phyloP scores from a whole-genome alignment of 2,797 vertebrate species.

The Enteromius argenteus region DNA sequence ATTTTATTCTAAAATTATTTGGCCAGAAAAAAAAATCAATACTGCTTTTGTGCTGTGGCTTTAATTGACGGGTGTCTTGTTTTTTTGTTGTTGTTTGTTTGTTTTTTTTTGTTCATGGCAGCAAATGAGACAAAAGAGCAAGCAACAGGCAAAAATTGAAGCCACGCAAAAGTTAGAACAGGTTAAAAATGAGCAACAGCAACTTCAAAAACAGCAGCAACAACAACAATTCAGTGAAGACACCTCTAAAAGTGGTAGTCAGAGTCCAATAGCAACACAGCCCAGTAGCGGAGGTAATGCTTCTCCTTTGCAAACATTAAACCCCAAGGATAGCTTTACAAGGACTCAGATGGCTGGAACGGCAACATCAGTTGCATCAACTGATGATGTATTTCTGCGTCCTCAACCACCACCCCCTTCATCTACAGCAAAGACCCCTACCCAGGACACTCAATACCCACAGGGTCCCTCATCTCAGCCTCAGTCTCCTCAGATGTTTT shows the following conservation, averaged over 20 bases:
- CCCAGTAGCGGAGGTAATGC: constrained; percentile 72
- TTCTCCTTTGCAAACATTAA: constrained; percentile 83
- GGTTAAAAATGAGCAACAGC: constrained; percentile 94
- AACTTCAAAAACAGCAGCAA: constrained; percentile 78
- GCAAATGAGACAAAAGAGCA: constrained; percentile 97
- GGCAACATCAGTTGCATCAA: constrained; percentile 64
- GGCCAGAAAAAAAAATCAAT: background rate
- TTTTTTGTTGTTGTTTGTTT: background rate
- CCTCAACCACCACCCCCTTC: constrained; percentile 87
- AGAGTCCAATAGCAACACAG: constrained; percentile 84
- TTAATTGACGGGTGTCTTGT: constrained; percentile 41
- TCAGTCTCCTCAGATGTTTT: constrained; percentile 85
- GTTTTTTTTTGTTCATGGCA: constrained; percentile 66
- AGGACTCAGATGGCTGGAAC: constrained; percentile 77
- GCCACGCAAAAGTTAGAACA: constrained; percentile 96
- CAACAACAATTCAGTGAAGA: constrained; percentile 69
- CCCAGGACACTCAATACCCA: constrained; percentile 60
- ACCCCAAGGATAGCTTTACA: constrained; percentile 81
- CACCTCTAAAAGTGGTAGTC: constrained; percentile 77
- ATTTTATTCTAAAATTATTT: background rate
- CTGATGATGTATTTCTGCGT: constrained; percentile 89
- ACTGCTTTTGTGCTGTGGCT: constrained; percentile 42
- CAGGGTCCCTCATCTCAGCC: constrained; percentile 62
- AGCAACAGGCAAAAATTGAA: constrained; percentile 97
- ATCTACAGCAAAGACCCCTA: constrained; percentile 57